Base-by-base conservation (phyloP, 2,888 invertebrate species). In the Mesorhabditis spiculigera region DNA sequence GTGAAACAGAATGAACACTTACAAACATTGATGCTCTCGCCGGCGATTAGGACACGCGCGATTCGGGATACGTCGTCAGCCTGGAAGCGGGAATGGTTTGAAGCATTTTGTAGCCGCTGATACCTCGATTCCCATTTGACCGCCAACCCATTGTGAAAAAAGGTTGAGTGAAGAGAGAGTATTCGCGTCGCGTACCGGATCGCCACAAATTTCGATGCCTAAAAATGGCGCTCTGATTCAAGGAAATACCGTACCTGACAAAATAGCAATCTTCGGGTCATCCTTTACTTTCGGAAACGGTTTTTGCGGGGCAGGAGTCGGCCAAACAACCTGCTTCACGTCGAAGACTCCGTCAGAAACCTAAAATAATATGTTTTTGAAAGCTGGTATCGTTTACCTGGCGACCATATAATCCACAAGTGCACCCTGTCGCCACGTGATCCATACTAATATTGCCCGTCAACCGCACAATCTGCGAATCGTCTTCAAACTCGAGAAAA, bases 391-490 rank as follows among this genome's bases (percentile, higher is more conserved):
- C 63, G 10, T 5, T 43, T 58, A 72, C 72, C 64, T 67, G 72
- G 5, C 45, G 28, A n/a, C 72, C 70, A 65, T 50, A 50, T 13
- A 68, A 63, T n/a, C 78, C 78, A 41, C 73, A 73, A 63, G 73
- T 71, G 63, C 76, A 76, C 10, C 78, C 78, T 8, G 78, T 78
- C 5, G 78, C 78, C 50, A 76, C 75, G 1, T 73, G 72, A 63
- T 78, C 71, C 74, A 78, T 74, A 41, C 66, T 64, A 58, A 78
- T 72, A 3, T 68, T 64, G 13, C 76, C 78, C 67, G 28, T 41
- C 28, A 67, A 16, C 67, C 58, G 62, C n/a, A 71, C 63, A 58
- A 73, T 68, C 43, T 78, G 78, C 65, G 74, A 73, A 5, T 78
- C 78, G 4, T 72, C 71, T 66, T 78, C 78, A 10, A 78, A 66